Percentiles rank a stretch among this genome's conserved stretches.
Conservation (phyloP, 2,797 vertebrate species). For the Macropus fuliginosus region DNA sequence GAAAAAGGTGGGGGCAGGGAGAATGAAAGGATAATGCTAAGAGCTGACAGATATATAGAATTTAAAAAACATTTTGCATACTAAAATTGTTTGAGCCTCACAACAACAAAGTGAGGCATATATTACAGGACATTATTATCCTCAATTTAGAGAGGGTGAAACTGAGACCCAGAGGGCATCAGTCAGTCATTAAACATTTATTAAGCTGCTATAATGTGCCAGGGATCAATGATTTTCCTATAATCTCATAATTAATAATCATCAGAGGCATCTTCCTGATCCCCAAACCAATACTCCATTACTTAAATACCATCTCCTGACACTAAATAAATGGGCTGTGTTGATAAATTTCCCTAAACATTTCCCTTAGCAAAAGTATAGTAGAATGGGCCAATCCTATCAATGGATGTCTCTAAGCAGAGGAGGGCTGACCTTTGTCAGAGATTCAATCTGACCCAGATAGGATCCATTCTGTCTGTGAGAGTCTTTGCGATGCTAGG, state of each 20-base stretch:
- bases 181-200: background rate
- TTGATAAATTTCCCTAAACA: background rate
- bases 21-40: background rate
- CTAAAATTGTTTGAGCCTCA: background rate
- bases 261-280: background rate
- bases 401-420: background rate
- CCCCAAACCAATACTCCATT: background rate
- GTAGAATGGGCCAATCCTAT: background rate
- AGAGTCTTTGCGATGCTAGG: background rate
- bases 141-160: background rate
- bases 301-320: background rate
- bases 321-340: background rate
- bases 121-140: background rate
- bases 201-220: background rate
- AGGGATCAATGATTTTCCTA: background rate
- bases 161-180: background rate
- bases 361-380: background rate
- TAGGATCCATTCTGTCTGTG: background rate
- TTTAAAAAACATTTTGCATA: background rate
- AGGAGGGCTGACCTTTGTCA: background rate
- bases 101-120: background rate
- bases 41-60: background rate
- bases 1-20: background rate
- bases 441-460: background rate
- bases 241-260: background rate